Conservation (phyloP, 2,797 vertebrate species). For the Melopsittacus undulatus region DNA sequence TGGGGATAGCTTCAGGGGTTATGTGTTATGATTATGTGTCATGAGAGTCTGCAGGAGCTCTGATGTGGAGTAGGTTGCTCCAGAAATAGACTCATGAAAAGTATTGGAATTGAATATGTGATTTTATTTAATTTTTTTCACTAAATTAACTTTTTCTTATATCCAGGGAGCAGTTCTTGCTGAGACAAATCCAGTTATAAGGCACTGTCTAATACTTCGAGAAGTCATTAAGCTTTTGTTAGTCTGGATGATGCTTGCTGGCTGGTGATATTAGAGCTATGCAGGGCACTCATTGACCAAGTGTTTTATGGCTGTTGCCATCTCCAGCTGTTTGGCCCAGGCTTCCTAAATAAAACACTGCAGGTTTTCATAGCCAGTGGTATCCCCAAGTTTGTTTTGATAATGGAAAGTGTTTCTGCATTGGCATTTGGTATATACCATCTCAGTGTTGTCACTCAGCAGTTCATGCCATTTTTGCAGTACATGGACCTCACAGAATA, state of each 20-base stretch:
- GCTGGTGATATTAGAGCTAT: not conserved
- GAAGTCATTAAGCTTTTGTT: not conserved
- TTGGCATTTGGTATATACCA: not conserved
- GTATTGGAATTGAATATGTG: not conserved
- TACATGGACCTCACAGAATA: not conserved
- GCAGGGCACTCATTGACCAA: not conserved
- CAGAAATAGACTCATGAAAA: not conserved
- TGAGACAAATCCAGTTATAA: not conserved
- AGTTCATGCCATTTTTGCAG: not conserved
- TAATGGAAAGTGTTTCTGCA: not conserved
- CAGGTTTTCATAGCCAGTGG: not conserved
- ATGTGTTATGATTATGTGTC: not conserved
- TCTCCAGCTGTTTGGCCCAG: not conserved
- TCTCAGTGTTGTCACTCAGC: not conserved
- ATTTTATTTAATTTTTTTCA: not conserved
- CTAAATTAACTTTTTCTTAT: not conserved
- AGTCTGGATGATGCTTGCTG: not conserved
- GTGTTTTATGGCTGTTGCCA: not conserved
- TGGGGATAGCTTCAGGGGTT: not conserved
- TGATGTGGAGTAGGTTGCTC: not conserved
- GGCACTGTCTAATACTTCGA: not conserved
- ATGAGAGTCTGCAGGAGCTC: not conserved
- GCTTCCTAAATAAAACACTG: not conserved
- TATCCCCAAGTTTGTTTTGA: not conserved
- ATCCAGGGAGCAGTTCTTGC: not conserved